Evolutionary conservation across 2,797 vertebrate genomes (phyloP), one percentile per base, ranked within the genome.

Genomic region (Eulemur coronatus): DNA sequence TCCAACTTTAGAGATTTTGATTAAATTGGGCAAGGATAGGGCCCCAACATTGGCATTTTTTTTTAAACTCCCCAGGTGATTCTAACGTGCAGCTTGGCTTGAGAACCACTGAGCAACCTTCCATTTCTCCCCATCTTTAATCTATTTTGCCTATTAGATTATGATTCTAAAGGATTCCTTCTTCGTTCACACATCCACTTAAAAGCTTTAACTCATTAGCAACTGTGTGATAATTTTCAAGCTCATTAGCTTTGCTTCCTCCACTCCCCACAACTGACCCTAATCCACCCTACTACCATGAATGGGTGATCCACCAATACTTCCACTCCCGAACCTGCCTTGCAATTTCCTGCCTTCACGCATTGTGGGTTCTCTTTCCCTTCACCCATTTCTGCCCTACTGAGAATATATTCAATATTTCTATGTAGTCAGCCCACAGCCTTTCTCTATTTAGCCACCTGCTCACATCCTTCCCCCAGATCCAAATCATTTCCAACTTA

Each of bases 1-100:
- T 82, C 75, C 72, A 90, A 80, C 95, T 91, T 93, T 75, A 89
- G 63, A 95, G 85, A 95, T 94, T 94, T 79, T 95, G 88, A 97
- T 97, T 96, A 94, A 96, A 97, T 94, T 85, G 69, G 59, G 38
- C 87, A 89, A 69, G 18, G 78, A 57, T 80, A 48, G 38, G n/a
- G 4, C 52, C 43, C 67, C 20, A 41, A 80, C 61, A 52, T 3
- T 86, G 52, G 28, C 17, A 76, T 85, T 85, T 82, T 72, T 59
- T 72, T 48, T 72, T 18, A 33, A 79, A 63, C 20, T 89, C 59
- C 33, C n/a, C 22, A 10, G 43, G 12, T 55, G 86, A 84, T 91
- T 96, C 82, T 94, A 52, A 55, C 55, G 76, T 9, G 12, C n/a
- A 81, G 57, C 81, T 78, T 28, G 50, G 52, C n/a, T 86, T 80